These are phyloP conservation scores for Heliopora coerulea DNA, from an alignment of 92 coral and sea anemone genomes.

Conservation along the genomic window DNA sequence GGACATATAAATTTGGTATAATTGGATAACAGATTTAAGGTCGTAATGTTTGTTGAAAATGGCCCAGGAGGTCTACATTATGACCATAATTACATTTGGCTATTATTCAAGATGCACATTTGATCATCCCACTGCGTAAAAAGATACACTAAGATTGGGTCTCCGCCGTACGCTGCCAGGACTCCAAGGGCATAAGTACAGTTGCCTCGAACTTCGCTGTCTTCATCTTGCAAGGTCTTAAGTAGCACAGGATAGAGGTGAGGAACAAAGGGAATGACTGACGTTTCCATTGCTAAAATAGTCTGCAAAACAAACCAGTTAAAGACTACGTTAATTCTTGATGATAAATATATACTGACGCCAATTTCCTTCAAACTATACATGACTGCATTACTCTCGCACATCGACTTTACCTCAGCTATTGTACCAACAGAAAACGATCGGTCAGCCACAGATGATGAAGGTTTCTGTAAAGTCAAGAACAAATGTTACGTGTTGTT, in stretches of 20 bases:
- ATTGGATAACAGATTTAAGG: too few relatives aligned
- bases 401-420: slow-evolving; percentile 67
- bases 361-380: too few relatives aligned
- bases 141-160: slow-evolving; percentile 87
- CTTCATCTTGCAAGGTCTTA: slow-evolving; percentile 83
- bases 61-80: too few relatives aligned
- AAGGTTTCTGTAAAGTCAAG: slow-evolving; percentile 61
- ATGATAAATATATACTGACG: too few relatives aligned
- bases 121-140: too few relatives aligned
- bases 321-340: too few relatives aligned
- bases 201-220: slow-evolving; percentile 92
- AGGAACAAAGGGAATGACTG: slow-evolving; percentile 82
- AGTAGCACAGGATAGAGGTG: slow-evolving; percentile 85
- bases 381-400: too few relatives aligned
- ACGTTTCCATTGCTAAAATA: slow-evolving; percentile 67
- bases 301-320: slow-evolving; percentile 49
- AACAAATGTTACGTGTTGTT: too few relatives aligned
- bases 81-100: too few relatives aligned
- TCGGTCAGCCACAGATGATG: slow-evolving; percentile 82
- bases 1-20: too few relatives aligned
- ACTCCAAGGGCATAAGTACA: slow-evolving; percentile 89
- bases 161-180: slow-evolving; percentile 85
- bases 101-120: too few relatives aligned
- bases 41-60: too few relatives aligned
- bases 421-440: slow-evolving; percentile 96